These are phyloP conservation scores for Brachyrhaphis roseni DNA, from an alignment of 2,797 vertebrate genomes.

Conservation along the genomic window DNA sequence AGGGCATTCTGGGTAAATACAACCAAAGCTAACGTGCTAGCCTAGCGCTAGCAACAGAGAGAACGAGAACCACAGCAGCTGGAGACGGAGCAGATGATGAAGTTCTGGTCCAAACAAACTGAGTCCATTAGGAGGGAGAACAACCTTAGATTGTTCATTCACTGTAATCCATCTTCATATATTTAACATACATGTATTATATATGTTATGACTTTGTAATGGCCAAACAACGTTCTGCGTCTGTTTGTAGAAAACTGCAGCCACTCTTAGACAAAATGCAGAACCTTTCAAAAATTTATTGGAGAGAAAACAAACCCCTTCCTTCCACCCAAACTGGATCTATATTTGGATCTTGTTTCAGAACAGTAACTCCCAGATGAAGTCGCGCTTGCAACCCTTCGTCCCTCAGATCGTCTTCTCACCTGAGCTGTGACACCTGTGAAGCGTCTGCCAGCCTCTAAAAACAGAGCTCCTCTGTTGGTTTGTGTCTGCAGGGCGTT, in stretches of 20 bases:
- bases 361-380: neutral
- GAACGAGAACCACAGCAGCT: no score
- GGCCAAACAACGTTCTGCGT: neutral
- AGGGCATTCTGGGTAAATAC: no score
- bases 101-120: no score
- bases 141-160: no score
- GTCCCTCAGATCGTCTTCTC: conserved; percentile 51
- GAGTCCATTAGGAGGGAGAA: no score
- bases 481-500: conserved; percentile 73
- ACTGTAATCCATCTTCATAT: no score
- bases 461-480: conserved; percentile 48
- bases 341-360: neutral
- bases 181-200: no score
- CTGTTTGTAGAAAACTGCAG: neutral
- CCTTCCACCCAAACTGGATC: neutral
- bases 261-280: neutral
- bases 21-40: no score
- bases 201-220: no score
- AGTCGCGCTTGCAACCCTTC: neutral
- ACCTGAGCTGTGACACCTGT: conserved; percentile 59
- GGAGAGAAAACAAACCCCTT: neutral
- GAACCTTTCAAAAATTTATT: neutral
- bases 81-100: no score
- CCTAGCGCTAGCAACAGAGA: no score
- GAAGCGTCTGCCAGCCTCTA: conserved; percentile 55